Evolutionary conservation across 2,888 invertebrate species (phyloP).

Genomic region (Halocaridina rubra): DNA sequence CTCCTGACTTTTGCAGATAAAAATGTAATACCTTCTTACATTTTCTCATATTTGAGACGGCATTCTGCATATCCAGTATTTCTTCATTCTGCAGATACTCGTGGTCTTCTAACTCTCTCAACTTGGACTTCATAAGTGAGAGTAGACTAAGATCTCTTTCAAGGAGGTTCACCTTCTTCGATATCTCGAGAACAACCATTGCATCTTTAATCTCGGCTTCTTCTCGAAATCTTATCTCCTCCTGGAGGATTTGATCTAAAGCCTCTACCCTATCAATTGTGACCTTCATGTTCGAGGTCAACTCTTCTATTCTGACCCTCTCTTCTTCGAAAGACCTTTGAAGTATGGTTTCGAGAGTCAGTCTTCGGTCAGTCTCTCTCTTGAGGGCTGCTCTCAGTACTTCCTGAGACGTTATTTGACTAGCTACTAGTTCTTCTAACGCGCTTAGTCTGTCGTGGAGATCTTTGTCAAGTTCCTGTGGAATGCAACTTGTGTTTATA

Average conservation of each 20-base stretch:
- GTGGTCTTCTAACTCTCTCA: neutral
- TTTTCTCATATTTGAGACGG: neutral
- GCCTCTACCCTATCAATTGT: neutral
- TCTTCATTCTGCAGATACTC: neutral
- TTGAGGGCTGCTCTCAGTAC: neutral
- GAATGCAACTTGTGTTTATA: too few relatives aligned
- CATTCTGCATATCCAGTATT: neutral
- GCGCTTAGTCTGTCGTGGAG: neutral
- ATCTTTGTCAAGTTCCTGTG: neutral
- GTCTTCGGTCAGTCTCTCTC: neutral
- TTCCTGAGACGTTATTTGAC: neutral
- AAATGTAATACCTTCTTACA: too few relatives aligned
- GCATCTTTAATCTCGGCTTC: neutral
- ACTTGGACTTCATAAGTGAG: neutral
- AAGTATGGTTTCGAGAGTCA: neutral
- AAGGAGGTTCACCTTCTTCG: neutral
- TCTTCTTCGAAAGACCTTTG: neutral
- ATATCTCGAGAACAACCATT: neutral
- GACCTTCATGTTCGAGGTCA: neutral
- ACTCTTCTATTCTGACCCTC: neutral
- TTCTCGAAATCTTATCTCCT: neutral
- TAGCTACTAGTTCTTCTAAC: neutral
- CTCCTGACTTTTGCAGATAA: too few relatives aligned
- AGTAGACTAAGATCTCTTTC: neutral
- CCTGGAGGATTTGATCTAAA: neutral